These are phyloP conservation scores for Gobius niger DNA, from an alignment of 2,113 vertebrate species.

Conservation along the genomic window DNA sequence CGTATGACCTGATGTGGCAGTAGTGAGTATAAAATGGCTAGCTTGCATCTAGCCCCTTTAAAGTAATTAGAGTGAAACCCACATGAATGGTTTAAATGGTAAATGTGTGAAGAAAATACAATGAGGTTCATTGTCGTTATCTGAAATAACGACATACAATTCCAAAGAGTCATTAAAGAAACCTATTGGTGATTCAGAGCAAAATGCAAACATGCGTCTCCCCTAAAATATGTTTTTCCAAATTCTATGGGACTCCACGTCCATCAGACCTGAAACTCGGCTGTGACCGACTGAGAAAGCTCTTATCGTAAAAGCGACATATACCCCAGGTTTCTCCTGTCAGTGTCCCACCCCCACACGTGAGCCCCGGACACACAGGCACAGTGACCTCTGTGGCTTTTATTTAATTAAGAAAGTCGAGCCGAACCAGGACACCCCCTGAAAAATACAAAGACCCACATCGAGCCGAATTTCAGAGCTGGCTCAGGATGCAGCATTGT, in stretches of 20 bases:
- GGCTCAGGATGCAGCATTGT: neutral
- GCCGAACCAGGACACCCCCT: neutral
- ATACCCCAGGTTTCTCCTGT: neutral
- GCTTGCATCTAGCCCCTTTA: too few species aligned
- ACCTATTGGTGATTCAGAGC: too few species aligned
- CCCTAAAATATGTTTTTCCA: too few species aligned
- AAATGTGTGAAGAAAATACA: too few species aligned
- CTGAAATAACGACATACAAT: too few species aligned
- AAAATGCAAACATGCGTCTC: too few species aligned
- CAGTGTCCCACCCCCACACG: neutral
- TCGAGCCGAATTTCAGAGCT: neutral
- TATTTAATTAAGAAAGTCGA: constrained; percentile 7
- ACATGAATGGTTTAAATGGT: too few species aligned
- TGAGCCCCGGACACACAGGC: neutral
- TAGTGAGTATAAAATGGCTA: too few species aligned
- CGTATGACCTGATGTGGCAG: too few species aligned
- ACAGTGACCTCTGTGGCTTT: neutral
- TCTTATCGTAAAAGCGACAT: neutral
- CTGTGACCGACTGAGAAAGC: neutral
- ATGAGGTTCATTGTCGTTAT: too few species aligned
- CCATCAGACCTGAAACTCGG: neutral
- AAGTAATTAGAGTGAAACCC: too few species aligned
- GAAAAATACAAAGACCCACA: neutral
- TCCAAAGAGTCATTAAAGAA: too few species aligned
- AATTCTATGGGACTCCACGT: neutral